These are phyloP conservation scores for Caligus rogercresseyi DNA, from an alignment of 1,140 invertebrate genomes.

Conservation along the genomic window DNA sequence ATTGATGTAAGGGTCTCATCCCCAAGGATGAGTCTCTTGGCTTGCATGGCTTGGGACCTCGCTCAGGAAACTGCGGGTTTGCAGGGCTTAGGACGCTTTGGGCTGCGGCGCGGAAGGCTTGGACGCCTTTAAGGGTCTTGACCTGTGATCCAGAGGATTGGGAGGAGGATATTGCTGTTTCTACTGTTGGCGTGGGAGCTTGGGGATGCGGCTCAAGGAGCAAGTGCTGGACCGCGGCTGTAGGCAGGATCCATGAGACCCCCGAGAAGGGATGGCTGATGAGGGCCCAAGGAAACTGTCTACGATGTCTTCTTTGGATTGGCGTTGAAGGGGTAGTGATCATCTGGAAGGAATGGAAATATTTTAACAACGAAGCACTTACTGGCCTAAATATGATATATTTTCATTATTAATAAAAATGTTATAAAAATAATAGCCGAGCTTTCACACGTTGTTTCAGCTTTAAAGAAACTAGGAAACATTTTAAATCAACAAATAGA, in stretches of 20 bases:
- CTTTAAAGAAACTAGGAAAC: too few relatives aligned
- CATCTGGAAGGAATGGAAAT: too few relatives aligned
- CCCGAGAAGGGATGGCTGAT: background rate
- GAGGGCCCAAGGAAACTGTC: background rate
- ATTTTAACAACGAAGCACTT: too few relatives aligned
- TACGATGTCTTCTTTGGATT: background rate
- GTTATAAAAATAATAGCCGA: too few relatives aligned
- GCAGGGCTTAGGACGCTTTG: slow-evolving; percentile 15
- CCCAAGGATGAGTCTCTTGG: background rate
- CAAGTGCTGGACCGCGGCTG: background rate
- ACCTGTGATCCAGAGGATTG: background rate
- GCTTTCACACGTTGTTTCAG: too few relatives aligned
- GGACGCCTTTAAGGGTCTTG: background rate
- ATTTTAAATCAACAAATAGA: too few relatives aligned
- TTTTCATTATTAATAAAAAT: too few relatives aligned
- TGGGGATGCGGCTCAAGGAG: background rate
- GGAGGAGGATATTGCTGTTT: background rate
- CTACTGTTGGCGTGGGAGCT: background rate
- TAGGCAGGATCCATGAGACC: background rate
- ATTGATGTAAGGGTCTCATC: slow-evolving; percentile 1
- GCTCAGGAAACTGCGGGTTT: background rate
- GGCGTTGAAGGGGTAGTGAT: background rate
- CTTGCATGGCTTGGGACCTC: background rate
- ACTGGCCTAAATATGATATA: too few relatives aligned
- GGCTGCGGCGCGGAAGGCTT: slow-evolving; percentile 3